Base-by-base conservation (phyloP, 2,113 vertebrate genomes). In the Equus przewalskii region DNA sequence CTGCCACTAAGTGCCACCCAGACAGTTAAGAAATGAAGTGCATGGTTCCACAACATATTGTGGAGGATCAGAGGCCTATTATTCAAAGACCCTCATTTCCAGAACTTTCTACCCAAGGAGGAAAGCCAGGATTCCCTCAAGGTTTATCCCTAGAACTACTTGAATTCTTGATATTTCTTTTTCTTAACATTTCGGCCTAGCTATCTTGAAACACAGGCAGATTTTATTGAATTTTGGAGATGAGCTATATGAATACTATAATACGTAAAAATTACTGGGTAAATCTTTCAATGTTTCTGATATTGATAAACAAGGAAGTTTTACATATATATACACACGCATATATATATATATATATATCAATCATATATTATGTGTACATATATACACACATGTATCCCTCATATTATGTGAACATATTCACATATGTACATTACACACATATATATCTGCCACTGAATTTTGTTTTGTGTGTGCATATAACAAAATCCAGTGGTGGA, bases 111-210 rank as follows among this genome's bases (percentile, higher is more conserved):
- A 10, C n/a, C 8, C 22, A 79, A 60, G 13, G 5, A 60, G 19
- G 30, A 75, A 82, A 96, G 14, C 1, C 19, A 83, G 7, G 19
- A 73, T 58, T 21, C 21, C 41, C 28, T 79, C 54, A 78, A 79
- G 56, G 9, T 24, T 72, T 72, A 18, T 54, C 84, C 56, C 49
- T 81, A 69, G 46, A 70, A 67, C 21, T 62, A 2, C 83, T 7
- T 92, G 49, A 93, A 91, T 83, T 51, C 1, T 82, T 36, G 19
- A 28, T 79, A n/a, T 91, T 33, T 73, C 14, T 94, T 92, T 95
- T 65, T 81, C 60, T 67, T 89, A 60, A 16, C 19, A 67, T 46
- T 79, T 95, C 18, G 78, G 13, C 24, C 28, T 62, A 26, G 8
- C 13, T 83, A 9, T 75, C 51, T 80, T 81, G 26, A 92, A 96